Base-by-base conservation (phyloP, 2,888 invertebrate genomes). In the Epirrhoe alternata region DNA sequence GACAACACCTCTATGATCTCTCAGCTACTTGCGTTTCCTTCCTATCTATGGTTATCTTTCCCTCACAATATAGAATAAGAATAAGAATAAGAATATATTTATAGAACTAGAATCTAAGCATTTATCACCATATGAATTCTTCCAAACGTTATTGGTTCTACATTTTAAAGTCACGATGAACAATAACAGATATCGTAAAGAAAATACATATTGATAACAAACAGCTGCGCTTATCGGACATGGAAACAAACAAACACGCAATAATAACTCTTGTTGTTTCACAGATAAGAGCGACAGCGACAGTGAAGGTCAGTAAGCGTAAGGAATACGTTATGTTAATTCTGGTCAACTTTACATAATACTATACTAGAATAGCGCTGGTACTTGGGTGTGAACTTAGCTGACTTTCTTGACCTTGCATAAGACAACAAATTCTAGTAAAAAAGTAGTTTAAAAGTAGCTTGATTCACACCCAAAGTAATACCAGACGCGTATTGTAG, bases 221-320 rank as follows among this genome's bases (percentile, higher is more conserved):
- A 51, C n/a, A 51, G 54, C 54, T 57, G 31, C 33, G 58, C 38
- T 60, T 30, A 42, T 52, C 42, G 14, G 42, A 30, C 33, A 50
- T 45, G 14, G 8, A 45, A 42, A 49, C 35, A 57, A 61, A 61
- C 51, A 59, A 50, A 53, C 14, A 42, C 54, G 49, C 64, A 35
- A 64, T 47, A 42, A 47, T 50, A 16, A 58, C 54, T 56, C 66
- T 75, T 61, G 66, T 69, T 75, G 65, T 95, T 95, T 73, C 47
- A 3, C 95, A 97, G 97, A 97, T 95, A 97, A 97, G 94, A 97
- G 97, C 94, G 97, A 97, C 95, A 97, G 97, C 94, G 97, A 97
- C 94, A 97, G 97, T 93, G 97, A 97, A 94, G 97, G 97, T 94
- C 97, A 97, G 94, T 97, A 96, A 95, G 83, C 70, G 74, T 75